phyloP scores from a whole-genome alignment of 1,140 invertebrate genomes.

The Drosophila bocki region DNA sequence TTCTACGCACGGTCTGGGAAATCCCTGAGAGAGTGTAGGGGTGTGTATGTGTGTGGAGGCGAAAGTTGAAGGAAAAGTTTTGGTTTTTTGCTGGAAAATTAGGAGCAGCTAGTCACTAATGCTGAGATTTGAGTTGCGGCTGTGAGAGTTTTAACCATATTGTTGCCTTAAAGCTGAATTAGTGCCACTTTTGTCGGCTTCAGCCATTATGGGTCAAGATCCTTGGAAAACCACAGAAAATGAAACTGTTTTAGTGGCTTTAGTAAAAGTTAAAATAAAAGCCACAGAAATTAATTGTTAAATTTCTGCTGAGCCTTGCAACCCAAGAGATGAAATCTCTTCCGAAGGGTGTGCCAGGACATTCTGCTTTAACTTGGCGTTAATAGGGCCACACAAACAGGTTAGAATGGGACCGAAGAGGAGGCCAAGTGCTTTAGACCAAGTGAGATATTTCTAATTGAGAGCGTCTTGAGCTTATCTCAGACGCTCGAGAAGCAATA shows the following conservation, averaged over 20 bases:
- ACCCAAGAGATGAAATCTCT: neutral
- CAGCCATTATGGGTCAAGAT: constrained; percentile 22
- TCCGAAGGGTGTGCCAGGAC: neutral
- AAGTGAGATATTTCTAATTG: constrained; percentile 42
- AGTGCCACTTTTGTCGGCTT: constrained; percentile 46
- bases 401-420: neutral
- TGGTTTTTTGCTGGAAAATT: constrained; percentile 33
- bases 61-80: constrained; percentile 71
- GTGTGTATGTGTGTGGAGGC: constrained; percentile 24
- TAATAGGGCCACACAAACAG: neutral
- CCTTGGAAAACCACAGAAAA: neutral
- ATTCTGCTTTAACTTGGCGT: constrained; percentile 4
- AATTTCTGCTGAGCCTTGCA: neutral
- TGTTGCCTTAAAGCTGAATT: constrained; percentile 77
- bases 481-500: constrained; percentile 45
- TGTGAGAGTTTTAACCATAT: constrained; percentile 68
- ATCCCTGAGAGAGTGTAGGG: constrained; percentile 21
- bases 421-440: neutral
- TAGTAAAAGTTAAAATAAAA: neutral
- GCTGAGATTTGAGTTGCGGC: constrained; percentile 65
- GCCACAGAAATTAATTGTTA: neutral
- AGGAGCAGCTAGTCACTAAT: constrained; percentile 32
- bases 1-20: constrained; percentile 53
- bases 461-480: constrained; percentile 37
- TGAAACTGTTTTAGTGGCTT: neutral